Base-by-base conservation (phyloP, 2,797 vertebrate species). In the Phataginus tricuspis region DNA sequence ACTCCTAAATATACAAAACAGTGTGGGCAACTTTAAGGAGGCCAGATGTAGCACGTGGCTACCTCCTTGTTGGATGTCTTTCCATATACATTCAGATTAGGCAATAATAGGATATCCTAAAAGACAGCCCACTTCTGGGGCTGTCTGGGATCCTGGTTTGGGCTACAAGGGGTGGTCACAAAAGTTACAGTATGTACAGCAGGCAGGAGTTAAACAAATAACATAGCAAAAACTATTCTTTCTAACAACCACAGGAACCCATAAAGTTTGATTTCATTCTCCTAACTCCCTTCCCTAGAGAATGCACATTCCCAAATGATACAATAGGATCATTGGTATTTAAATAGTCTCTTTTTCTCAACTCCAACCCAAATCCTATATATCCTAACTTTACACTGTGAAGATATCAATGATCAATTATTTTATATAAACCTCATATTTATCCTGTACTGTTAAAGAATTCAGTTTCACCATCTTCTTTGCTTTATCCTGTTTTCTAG, bases 171-270 rank as follows among this genome's bases (percentile, higher is more conserved):
- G 21, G 7, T 69, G 23, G 42, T 18, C 14, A 27, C 4, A n/a
- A 12, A 3, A 31, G 3, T 42, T 10, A 77, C 7, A 63, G 21
- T 25, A 0, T 7, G 2, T 2, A 27, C 0, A 23, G 9, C n/a
- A 9, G n/a, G 29, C 18, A 25, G 27, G 25, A 79, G 23, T 71
- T 25, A 86, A 55, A 82, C 2, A 78, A 25, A 16, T 57, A 45
- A 53, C 2, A 42, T 6, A 80, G 42, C 1, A 34, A 68, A 64
- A 2, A 4, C 3, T 51, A 51, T 78, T 74, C 59, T 84, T 42
- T 61, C 27, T 64, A 64, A 55, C 3, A 45, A 23, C 8, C 64
- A 63, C 18, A 61, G 19, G 37, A 6, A 72, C 19, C 9, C 23
- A 34, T 53, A 25, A 79, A 49, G 25, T 64, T 86, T 59, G n/a